Evolutionary conservation across 2,113 vertebrate genomes (phyloP), one percentile per base, ranked within the genome.

Genomic region (Ranitomeya variabilis): DNA sequence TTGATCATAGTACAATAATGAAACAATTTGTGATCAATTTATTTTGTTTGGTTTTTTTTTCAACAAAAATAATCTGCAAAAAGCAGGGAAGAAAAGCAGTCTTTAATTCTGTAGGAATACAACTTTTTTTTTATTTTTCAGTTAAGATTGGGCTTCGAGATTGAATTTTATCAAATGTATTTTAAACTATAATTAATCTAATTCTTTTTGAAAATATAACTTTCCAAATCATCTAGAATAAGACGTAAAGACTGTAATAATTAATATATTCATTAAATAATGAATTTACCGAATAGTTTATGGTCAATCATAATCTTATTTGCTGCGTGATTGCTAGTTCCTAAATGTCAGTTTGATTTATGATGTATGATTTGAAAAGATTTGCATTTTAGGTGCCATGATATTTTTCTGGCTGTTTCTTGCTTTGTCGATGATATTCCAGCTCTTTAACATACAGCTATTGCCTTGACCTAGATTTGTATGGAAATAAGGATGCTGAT

Each of bases 391-490:
- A 92, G 80, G 80, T 76, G 67, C 67, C 69, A 51, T 83, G 81
- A 37, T 86, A 64, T 92, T 87, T 93, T 94, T 93, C 92, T 90
- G 92, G 93, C 93, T 91, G 90, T 92, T 94, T 90, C 94, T 93
- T 95, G 91, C 92, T 89, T 94, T 92, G 91, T 92, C 93, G 93
- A 95, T 93, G 93, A 69, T 91, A 92, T 91, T 90, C 91, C 92
- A 92, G 91, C 73, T 90, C 93, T 95, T 94, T 91, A 91, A 90
- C 90, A 91, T 90, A 90, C 91, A 87, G 85, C 87, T 91, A 64
- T 92, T 91, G 94, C 92, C 92, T 94, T 96, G 95, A 96, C 95
- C 95, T 94, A 97, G 93, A 96, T 97, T 94, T 90, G 90, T 92
- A 91, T 90, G 90, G 92, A 93, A 94, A 92, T 93, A 94, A 92